Percentiles rank a stretch among this genome's conserved stretches.
These are phyloP conservation scores for Eupsilia transversa DNA, from an alignment of 2,888 invertebrate genomes.

Conservation along the genomic window DNA sequence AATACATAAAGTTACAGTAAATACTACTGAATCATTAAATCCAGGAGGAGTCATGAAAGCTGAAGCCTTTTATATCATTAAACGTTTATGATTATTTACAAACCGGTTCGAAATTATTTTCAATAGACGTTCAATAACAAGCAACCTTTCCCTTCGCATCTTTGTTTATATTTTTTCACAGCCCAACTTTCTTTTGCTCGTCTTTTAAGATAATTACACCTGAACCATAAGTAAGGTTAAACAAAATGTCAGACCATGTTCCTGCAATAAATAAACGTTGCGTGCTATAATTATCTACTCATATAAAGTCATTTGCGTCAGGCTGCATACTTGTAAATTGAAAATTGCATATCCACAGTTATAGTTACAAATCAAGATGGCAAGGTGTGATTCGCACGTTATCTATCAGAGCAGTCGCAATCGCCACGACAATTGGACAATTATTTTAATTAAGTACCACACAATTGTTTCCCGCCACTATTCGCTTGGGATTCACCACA, in stretches of 20 bases:
- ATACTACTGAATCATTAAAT: slow-evolving; percentile 31
- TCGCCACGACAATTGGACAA: slow-evolving; percentile 77
- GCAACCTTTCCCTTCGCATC: background rate
- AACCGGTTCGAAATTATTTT: slow-evolving; percentile 2
- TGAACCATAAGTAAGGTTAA: slow-evolving; percentile 13
- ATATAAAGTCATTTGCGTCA: slow-evolving; percentile 59
- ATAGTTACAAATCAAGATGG: slow-evolving; percentile 72
- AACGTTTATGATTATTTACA: background rate
- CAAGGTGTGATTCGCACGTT: slow-evolving; percentile 71
- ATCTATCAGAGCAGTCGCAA: slow-evolving; percentile 73
- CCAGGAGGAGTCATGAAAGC: background rate
- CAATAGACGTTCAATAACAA: background rate
- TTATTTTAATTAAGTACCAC: slow-evolving; percentile 79
- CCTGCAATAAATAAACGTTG: slow-evolving; percentile 18
- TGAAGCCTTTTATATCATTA: slow-evolving; percentile 7
- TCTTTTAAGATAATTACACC: slow-evolving; percentile 25
- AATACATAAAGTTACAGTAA: slow-evolving; percentile 39
- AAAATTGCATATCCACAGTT: slow-evolving; percentile 60
- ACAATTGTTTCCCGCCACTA: slow-evolving; percentile 72
- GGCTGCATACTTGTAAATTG: slow-evolving; percentile 45
- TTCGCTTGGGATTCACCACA: slow-evolving; percentile 67
- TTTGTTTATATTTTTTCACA: background rate
- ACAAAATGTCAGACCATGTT: slow-evolving; percentile 37
- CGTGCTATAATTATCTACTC: slow-evolving; percentile 43
- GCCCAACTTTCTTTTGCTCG: slow-evolving; percentile 30